Evolutionary conservation across 2,797 vertebrate genomes (phyloP).

Genomic region (Brachymystax lenok): DNA sequence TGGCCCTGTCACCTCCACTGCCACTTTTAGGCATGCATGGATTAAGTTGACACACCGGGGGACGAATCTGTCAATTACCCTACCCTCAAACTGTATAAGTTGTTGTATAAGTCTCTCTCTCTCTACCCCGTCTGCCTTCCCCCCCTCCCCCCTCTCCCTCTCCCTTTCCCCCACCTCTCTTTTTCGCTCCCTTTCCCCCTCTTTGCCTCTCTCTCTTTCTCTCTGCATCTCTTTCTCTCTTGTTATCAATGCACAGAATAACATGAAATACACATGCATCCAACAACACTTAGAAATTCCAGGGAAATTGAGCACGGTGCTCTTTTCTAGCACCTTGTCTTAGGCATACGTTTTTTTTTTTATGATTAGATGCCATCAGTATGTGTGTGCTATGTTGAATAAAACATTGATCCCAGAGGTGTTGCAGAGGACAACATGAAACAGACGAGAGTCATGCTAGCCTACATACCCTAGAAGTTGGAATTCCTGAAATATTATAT

Average conservation of each 20-base stretch:
- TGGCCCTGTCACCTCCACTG: slow-evolving; percentile 36
- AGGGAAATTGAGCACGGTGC: not conserved
- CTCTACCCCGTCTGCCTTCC: slow-evolving; percentile 1
- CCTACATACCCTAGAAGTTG: not conserved
- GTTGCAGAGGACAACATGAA: slow-evolving; percentile 28
- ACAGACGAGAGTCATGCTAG: not conserved
- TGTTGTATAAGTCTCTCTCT: slow-evolving; percentile 11
- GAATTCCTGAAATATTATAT: not conserved
- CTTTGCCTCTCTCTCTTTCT: too few species aligned
- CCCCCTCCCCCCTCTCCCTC: too few species aligned
- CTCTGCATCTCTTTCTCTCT: too few species aligned
- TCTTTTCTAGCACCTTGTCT: slow-evolving; percentile 13
- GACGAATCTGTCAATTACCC: slow-evolving; percentile 33
- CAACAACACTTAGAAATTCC: slow-evolving; percentile 2
- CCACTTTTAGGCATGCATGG: slow-evolving; percentile 21
- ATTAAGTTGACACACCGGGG: slow-evolving; percentile 33
- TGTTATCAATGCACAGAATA: slow-evolving; percentile 5
- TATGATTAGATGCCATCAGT: slow-evolving; percentile 36
- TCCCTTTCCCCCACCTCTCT: too few species aligned
- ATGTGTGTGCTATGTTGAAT: slow-evolving; percentile 34
- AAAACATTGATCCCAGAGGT: slow-evolving; percentile 37
- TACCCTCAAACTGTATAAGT: slow-evolving; percentile 22
- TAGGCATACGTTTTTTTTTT: slow-evolving; percentile 31
- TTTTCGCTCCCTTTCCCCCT: too few species aligned
- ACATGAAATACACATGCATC: slow-evolving; percentile 2